phyloP scores from a whole-genome alignment of 2,113 vertebrate genomes.

The Centropus unirufus region DNA sequence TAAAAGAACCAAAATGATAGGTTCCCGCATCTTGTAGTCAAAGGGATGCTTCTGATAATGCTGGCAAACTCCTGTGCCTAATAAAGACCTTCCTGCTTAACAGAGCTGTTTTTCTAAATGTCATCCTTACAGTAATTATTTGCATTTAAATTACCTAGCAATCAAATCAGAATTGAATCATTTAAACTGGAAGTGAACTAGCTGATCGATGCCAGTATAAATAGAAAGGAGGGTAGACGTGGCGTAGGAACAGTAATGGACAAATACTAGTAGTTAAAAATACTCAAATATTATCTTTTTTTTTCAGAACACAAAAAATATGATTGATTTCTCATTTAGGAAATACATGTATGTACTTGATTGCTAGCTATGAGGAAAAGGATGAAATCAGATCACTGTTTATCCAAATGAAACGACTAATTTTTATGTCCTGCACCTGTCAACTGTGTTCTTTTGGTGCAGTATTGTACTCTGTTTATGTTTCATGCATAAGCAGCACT shows the following conservation, averaged over 20 bases:
- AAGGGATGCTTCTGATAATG: conserved; percentile 39
- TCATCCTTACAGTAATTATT: conserved; percentile 85
- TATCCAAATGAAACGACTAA: conserved; percentile 4
- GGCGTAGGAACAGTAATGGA: conserved; percentile 45
- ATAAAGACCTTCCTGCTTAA: conserved; percentile 70
- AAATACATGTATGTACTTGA: neutral
- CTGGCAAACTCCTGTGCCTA: conserved; percentile 67
- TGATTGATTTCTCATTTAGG: conserved; percentile 28
- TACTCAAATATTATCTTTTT: neutral
- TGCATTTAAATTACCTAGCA: conserved; percentile 85
- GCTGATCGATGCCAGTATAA: conserved; percentile 85
- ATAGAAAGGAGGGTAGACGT: conserved; percentile 73
- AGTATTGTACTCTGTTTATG: neutral
- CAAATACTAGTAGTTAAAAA: conserved; percentile 49
- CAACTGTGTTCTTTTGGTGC: neutral
- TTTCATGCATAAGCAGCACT: neutral
- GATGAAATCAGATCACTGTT: neutral
- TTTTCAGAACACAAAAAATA: conserved; percentile 35
- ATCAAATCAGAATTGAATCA: conserved; percentile 86
- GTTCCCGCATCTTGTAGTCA: neutral
- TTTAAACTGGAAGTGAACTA: conserved; percentile 84
- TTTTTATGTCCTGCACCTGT: neutral
- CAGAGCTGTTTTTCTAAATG: conserved; percentile 76
- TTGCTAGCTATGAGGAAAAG: conserved; percentile 23
- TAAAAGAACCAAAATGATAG: conserved; percentile 8